Conservation (phyloP, 2,888 invertebrate genomes). For the Myopa testacea region DNA sequence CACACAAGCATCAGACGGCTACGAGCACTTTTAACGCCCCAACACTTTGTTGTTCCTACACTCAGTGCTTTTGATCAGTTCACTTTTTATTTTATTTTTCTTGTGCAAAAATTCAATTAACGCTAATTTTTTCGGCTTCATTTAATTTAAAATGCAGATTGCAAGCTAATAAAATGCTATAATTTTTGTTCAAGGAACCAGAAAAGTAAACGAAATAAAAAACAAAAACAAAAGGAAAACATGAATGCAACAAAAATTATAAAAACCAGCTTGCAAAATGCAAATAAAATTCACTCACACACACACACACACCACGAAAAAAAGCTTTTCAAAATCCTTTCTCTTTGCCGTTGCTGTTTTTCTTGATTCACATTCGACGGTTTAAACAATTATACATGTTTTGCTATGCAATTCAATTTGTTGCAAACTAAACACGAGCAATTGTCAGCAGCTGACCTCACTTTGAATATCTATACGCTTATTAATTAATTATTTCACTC, state of each 20-base stretch:
- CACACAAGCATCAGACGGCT: conserved; percentile 3
- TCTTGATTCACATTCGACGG: not conserved
- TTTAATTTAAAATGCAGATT: not conserved
- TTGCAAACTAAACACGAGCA: not conserved
- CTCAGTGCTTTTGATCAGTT: conserved; percentile 17
- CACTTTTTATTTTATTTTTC: conserved; percentile 20
- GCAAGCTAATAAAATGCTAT: conserved; percentile 2
- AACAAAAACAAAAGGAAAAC: not conserved
- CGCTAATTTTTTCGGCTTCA: not conserved
- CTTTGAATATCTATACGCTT: not conserved
- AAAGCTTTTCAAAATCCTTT: conserved; percentile 39
- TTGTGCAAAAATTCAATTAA: not conserved
- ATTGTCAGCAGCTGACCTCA: conserved; percentile 8
- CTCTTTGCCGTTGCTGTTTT: conserved; percentile 28
- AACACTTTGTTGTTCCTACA: conserved; percentile 1
- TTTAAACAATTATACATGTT: not conserved
- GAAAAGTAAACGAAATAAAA: not conserved
- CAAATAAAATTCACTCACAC: not conserved
- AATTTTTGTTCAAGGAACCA: not conserved
- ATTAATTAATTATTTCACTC: not conserved
- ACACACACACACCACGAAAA: conserved; percentile 4
- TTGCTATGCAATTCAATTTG: not conserved
- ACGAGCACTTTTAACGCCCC: conserved; percentile 18
- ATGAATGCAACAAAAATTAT: not conserved
- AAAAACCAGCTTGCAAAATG: conserved; percentile 8